Percentiles rank a stretch among this genome's conserved stretches.
phyloP scores from a whole-genome alignment of 2,113 vertebrate species.

The Pampusana beccarii region DNA sequence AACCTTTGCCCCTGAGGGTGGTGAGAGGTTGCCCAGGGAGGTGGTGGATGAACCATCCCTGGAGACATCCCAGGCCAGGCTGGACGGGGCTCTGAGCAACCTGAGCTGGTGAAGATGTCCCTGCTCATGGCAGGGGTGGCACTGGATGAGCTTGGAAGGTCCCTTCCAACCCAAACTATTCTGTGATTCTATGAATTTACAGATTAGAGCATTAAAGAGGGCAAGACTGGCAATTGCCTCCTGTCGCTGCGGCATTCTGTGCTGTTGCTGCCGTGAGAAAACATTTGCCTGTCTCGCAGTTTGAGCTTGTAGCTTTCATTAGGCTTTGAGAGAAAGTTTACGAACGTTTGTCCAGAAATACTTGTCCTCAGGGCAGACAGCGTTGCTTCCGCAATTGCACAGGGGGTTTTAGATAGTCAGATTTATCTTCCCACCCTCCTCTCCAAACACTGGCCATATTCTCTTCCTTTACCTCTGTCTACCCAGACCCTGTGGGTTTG shows the following conservation, averaged over 20 bases:
- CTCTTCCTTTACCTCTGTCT: not conserved
- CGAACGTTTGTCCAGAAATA: not conserved
- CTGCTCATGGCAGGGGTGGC: no score
- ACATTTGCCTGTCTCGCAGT: not conserved
- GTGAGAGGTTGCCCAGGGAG: no score
- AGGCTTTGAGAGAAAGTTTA: not conserved
- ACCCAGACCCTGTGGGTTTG: not conserved
- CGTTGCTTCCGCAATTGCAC: not conserved
- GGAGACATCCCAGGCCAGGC: no score
- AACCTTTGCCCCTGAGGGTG: no score
- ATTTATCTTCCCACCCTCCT: not conserved
- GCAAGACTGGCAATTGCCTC: not conserved
- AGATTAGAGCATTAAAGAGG: not conserved
- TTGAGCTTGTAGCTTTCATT: not conserved
- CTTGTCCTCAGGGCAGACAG: not conserved
- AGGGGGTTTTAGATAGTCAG: not conserved
- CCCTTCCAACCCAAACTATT: no score
- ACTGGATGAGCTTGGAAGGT: no score
- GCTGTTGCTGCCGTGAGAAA: not conserved
- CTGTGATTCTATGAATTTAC: not conserved
- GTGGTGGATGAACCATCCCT: no score
- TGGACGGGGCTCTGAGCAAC: no score
- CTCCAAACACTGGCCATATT: not conserved
- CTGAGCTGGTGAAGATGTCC: no score
- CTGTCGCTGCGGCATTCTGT: not conserved